These are phyloP conservation scores for Lacerta viridis DNA, from an alignment of 2,797 vertebrate species.

Conservation along the genomic window DNA sequence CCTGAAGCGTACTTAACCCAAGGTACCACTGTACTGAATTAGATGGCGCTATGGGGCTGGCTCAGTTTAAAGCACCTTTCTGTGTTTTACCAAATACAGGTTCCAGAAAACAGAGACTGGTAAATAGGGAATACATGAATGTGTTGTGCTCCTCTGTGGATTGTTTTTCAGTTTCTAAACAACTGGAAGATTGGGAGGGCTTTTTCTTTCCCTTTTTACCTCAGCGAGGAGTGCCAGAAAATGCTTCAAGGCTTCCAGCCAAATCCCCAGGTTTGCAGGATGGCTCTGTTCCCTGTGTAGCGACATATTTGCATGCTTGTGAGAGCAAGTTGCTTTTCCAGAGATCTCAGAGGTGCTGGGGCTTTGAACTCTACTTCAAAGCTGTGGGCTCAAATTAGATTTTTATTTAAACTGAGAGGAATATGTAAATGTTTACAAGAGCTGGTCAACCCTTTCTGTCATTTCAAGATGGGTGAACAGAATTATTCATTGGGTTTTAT, in stretches of 20 bases:
- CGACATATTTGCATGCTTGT: rapidly evolving
- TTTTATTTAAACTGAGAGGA: constrained; percentile 60
- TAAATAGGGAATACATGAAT: not conserved
- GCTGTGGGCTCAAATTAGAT: constrained; percentile 33
- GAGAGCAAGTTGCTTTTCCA: constrained; percentile 3
- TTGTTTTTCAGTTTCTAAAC: constrained; percentile 31
- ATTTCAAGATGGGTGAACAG: constrained; percentile 46
- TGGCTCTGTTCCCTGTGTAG: not conserved
- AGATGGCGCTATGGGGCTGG: too few species aligned
- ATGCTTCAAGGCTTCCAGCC: constrained; percentile 30
- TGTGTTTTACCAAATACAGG: not conserved
- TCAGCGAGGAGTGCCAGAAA: not conserved
- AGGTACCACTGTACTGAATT: too few species aligned
- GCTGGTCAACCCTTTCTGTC: constrained; percentile 58
- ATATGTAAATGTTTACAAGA: constrained; percentile 74
- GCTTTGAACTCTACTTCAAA: constrained; percentile 60
- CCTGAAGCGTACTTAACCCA: too few species aligned
- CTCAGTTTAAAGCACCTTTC: too few species aligned
- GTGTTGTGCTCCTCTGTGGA: constrained; percentile 21
- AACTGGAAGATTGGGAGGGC: not conserved
- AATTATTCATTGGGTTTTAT: constrained; percentile 45
- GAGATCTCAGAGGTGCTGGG: constrained; percentile 63
- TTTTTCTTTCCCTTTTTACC: not conserved
- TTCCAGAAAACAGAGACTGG: not conserved
- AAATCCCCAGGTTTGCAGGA: rapidly evolving